phyloP scores from a whole-genome alignment of 2,888 invertebrate species.

The Diadegma fenestrale region DNA sequence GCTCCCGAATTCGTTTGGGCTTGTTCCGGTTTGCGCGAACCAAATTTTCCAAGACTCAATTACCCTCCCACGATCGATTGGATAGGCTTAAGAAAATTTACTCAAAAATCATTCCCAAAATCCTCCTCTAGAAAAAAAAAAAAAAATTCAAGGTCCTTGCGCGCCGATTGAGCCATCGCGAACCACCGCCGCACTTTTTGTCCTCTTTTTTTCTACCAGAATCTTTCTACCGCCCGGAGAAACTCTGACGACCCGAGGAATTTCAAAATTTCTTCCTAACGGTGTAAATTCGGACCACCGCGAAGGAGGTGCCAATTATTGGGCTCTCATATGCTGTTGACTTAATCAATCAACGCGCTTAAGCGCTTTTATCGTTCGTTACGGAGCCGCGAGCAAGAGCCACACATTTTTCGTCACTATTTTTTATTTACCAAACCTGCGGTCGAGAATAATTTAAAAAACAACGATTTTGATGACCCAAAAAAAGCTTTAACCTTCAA shows the following conservation, averaged over 20 bases:
- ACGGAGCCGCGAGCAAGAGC: neutral
- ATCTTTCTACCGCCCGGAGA: neutral
- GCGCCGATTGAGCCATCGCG: neutral
- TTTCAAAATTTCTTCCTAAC: neutral
- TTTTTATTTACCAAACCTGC: neutral
- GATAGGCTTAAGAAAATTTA: neutral
- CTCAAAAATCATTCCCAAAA: neutral
- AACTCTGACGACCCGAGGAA: neutral
- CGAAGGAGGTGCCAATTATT: neutral
- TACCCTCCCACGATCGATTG: neutral
- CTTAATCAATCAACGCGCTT: conserved; percentile 3
- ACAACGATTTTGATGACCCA: no score
- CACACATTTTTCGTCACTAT: neutral
- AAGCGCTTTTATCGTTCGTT: neutral
- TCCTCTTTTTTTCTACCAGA: neutral
- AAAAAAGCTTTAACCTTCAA: no score
- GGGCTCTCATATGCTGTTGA: neutral
- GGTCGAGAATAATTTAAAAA: no score
- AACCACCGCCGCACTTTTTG: neutral
- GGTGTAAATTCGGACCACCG: neutral
- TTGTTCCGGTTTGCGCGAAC: neutral
- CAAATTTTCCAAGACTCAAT: conserved; percentile 7
- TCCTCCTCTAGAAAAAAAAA: neutral
- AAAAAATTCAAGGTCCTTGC: neutral
- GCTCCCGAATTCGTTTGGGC: conserved; percentile 30